Conservation (phyloP, 2,797 vertebrate genomes). For the Synaphobranchus kaupii region DNA sequence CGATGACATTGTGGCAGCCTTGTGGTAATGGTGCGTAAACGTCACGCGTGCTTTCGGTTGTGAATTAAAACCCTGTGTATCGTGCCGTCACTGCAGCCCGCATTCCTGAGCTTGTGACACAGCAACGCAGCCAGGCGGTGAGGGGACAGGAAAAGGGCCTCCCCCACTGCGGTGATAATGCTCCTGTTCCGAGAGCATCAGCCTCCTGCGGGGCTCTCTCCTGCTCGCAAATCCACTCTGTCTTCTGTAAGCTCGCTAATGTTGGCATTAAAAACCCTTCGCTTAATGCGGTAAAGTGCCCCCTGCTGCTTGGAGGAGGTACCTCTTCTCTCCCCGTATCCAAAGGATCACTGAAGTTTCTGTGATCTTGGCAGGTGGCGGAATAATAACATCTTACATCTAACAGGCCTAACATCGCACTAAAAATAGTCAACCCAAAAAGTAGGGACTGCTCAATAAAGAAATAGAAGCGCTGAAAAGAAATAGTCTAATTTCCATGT, state of each 20-base stretch:
- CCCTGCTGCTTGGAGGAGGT: conserved; percentile 17
- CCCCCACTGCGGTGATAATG: neutral
- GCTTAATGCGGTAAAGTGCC: conserved; percentile 4
- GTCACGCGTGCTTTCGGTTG: neutral
- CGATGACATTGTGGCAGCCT: neutral
- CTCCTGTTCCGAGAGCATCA: neutral
- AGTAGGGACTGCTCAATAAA: neutral
- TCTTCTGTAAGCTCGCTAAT: conserved; percentile 8
- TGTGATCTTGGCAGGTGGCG: neutral
- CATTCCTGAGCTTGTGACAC: neutral
- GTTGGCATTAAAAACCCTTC: neutral
- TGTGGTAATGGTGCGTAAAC: neutral
- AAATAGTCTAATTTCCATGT: neutral
- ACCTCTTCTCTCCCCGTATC: neutral
- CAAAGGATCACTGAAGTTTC: neutral
- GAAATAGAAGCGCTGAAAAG: neutral
- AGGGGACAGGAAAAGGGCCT: neutral
- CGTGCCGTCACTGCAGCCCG: neutral
- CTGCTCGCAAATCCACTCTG: neutral
- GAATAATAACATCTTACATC: neutral
- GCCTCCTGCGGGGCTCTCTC: neutral
- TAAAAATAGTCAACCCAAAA: neutral
- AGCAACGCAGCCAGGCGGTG: neutral
- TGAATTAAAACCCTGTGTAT: neutral
- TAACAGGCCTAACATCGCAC: neutral